Evolutionary conservation across 2,888 invertebrate genomes (phyloP).

Genomic region (Euproctis similis): DNA sequence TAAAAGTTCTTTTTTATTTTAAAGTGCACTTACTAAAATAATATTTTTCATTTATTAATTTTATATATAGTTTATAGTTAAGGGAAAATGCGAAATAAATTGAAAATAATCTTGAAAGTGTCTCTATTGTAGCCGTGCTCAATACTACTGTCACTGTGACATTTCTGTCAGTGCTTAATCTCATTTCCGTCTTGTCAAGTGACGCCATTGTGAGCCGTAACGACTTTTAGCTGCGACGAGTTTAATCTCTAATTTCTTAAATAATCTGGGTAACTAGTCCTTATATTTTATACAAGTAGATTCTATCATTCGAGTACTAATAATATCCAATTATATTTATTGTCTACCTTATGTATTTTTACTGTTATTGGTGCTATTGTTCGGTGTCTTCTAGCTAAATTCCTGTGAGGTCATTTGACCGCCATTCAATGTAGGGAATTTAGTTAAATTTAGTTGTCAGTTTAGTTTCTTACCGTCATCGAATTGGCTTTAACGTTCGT

Average conservation of each 20-base stretch:
- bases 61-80: too few relatives aligned
- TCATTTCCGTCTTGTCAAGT: conserved; percentile 75
- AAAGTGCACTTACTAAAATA: not conserved
- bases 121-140: too few relatives aligned
- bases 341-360: conserved; percentile 47
- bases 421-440: conserved; percentile 77
- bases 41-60: not conserved
- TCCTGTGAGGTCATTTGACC: conserved; percentile 81
- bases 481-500: conserved; percentile 19
- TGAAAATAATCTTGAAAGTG: too few relatives aligned
- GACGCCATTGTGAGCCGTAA: conserved; percentile 91
- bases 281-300: conserved; percentile 37
- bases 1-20: not conserved
- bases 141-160: conserved; percentile 28
- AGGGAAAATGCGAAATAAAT: too few relatives aligned
- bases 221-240: conserved; percentile 80
- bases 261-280: conserved; percentile 76
- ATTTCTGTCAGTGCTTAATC: conserved; percentile 45
- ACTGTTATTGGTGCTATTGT: conserved; percentile 58
- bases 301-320: conserved; percentile 66
- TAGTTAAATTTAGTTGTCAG: conserved; percentile 41
- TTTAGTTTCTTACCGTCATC: conserved; percentile 16
- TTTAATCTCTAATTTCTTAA: conserved; percentile 81
- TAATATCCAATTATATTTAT: conserved; percentile 64
- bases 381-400: conserved; percentile 80